These are phyloP conservation scores for Podarcis raffonei DNA, from an alignment of 2,113 vertebrate species.

Conservation along the genomic window DNA sequence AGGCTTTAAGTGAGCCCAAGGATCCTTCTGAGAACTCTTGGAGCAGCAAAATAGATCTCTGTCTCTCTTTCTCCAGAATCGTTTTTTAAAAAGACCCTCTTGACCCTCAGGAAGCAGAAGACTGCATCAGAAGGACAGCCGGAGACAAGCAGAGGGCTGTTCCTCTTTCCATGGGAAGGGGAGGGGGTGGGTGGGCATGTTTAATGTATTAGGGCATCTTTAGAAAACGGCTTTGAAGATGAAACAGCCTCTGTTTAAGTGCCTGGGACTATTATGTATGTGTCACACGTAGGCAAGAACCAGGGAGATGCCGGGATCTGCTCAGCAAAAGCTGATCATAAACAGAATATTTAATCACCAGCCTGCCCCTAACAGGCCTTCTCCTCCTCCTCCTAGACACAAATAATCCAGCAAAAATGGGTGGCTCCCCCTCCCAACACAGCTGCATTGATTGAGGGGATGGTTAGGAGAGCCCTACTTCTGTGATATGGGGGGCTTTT, in stretches of 20 bases:
- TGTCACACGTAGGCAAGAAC: neutral
- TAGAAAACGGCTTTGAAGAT: neutral
- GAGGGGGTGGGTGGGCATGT: neutral
- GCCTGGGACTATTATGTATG: slow-evolving; percentile 5
- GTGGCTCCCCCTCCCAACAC: neutral
- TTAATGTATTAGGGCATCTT: slow-evolving; percentile 17
- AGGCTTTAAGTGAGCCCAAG: neutral
- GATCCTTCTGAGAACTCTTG: neutral
- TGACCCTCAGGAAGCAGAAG: neutral
- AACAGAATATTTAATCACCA: slow-evolving; percentile 1
- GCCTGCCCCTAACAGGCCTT: neutral
- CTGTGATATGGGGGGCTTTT: too few relatives aligned
- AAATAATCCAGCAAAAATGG: neutral
- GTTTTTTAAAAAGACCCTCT: neutral
- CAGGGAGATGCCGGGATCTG: neutral
- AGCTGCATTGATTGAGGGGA: neutral
- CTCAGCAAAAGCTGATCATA: neutral
- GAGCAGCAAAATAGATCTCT: neutral
- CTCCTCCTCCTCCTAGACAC: neutral
- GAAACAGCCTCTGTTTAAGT: neutral
- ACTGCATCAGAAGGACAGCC: neutral
- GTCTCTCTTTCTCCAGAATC: neutral
- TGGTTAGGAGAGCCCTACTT: neutral
- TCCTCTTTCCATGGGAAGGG: neutral
- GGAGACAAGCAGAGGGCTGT: neutral